These are phyloP conservation scores for Volucella bombylans DNA, from an alignment of 2,888 invertebrate species.

Conservation along the genomic window DNA sequence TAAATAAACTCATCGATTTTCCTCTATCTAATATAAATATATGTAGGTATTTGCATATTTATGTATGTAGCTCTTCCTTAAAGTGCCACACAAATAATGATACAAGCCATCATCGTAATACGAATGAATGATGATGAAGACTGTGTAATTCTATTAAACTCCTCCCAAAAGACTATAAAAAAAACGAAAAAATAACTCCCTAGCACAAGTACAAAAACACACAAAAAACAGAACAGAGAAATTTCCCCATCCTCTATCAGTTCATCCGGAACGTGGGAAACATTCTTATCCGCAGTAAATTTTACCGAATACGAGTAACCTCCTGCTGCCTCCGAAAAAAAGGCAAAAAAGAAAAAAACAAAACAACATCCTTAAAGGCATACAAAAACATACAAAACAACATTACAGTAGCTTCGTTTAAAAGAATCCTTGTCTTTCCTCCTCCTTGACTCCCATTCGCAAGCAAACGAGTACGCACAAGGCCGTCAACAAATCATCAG, in stretches of 20 bases:
- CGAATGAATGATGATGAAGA: constrained; percentile 61
- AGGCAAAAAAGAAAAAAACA: not conserved
- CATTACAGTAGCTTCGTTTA: constrained; percentile 46
- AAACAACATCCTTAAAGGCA: constrained; percentile 41
- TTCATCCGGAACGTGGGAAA: constrained; percentile 42
- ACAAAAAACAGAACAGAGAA: not conserved
- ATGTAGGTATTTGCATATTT: too few relatives aligned
- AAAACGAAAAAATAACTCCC: not conserved
- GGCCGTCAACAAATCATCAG: constrained; percentile 51
- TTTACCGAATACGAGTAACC: constrained; percentile 21
- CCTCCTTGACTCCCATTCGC: constrained; percentile 5
- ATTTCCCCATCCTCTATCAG: constrained; percentile 30
- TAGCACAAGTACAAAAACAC: too few relatives aligned
- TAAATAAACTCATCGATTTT: constrained; percentile 24
- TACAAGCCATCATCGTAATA: constrained; percentile 44
- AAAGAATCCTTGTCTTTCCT: constrained; percentile 30
- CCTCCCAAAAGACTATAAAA: constrained; percentile 24
- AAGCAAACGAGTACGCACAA: constrained; percentile 33
- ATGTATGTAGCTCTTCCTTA: constrained; percentile 1
- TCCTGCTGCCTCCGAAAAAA: constrained; percentile 2
- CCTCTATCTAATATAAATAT: not conserved
- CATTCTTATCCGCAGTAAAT: constrained; percentile 40
- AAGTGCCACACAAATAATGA: constrained; percentile 38
- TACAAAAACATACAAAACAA: constrained; percentile 46
- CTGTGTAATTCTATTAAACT: constrained; percentile 66